These are phyloP conservation scores for Enteromius fasciolatus DNA, from an alignment of 2,797 vertebrate genomes.

Conservation along the genomic window DNA sequence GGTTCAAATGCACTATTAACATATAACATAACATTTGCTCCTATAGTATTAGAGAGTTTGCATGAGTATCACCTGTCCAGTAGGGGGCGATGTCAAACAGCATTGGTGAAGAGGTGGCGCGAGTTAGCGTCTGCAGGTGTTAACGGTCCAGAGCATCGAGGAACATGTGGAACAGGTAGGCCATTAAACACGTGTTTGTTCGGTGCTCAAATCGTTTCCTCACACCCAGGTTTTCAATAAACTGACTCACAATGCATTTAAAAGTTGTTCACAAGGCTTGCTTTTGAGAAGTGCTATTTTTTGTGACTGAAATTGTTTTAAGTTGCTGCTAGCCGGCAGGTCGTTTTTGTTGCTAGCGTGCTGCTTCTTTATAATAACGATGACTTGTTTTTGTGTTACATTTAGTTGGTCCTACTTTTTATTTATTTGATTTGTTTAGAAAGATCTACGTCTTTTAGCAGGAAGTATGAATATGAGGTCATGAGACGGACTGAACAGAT, in stretches of 20 bases:
- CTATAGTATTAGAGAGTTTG: neutral
- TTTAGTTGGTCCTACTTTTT: neutral
- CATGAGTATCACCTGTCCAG: constrained; percentile 18
- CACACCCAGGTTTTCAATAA: neutral
- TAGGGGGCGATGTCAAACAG: constrained; percentile 35
- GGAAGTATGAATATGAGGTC: too few relatives aligned
- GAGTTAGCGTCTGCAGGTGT: neutral
- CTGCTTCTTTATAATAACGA: neutral
- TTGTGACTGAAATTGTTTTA: neutral
- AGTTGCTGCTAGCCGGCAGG: neutral
- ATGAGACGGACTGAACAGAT: neutral
- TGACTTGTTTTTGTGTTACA: neutral
- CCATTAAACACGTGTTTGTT: neutral
- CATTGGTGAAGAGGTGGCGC: neutral
- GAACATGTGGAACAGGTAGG: neutral
- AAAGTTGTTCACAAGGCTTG: neutral
- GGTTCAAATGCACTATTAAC: neutral
- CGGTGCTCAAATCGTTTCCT: neutral
- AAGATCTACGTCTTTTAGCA: neutral
- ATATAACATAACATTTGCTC: neutral
- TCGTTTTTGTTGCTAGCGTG: neutral
- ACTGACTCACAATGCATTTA: neutral
- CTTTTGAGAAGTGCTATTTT: neutral
- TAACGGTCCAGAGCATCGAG: neutral
- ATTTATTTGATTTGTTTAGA: neutral